These are phyloP conservation scores for Trichopoda pennipes DNA, from an alignment of 2,888 invertebrate species.

Conservation along the genomic window DNA sequence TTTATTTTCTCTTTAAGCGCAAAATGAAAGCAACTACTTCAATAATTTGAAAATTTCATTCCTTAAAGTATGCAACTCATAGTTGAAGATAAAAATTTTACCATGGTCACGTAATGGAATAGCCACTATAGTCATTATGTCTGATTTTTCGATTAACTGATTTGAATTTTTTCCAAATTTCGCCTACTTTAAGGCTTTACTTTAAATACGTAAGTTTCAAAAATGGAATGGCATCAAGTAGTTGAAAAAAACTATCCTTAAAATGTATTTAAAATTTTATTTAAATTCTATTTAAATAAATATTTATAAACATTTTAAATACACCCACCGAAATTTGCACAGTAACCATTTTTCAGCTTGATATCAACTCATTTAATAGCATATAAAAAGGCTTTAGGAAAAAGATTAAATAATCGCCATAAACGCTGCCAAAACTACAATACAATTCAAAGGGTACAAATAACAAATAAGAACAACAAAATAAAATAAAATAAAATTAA, in stretches of 20 bases:
- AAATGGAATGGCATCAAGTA: neutral
- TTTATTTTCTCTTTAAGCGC: too few species aligned
- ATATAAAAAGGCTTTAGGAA: neutral
- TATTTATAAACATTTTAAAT: neutral
- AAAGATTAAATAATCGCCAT: neutral
- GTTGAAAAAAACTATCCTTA: neutral
- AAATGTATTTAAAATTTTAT: neutral
- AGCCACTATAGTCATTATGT: neutral
- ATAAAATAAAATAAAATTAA: neutral
- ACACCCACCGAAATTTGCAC: neutral
- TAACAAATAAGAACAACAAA: too few species aligned
- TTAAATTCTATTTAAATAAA: neutral
- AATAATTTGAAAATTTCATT: neutral
- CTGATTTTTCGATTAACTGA: neutral
- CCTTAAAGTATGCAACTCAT: neutral
- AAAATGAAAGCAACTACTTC: too few species aligned
- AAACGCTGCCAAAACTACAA: conserved; percentile 10
- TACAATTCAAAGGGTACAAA: neutral
- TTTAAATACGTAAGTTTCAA: neutral
- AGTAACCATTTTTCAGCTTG: conserved; percentile 29
- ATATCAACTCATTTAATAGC: conserved; percentile 54
- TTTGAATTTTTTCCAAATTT: neutral
- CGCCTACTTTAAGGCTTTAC: conserved; percentile 36
- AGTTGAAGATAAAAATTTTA: neutral
- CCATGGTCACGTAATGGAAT: too few species aligned